phyloP scores from a whole-genome alignment of 2,113 vertebrate species.

The Mobula hypostoma region DNA sequence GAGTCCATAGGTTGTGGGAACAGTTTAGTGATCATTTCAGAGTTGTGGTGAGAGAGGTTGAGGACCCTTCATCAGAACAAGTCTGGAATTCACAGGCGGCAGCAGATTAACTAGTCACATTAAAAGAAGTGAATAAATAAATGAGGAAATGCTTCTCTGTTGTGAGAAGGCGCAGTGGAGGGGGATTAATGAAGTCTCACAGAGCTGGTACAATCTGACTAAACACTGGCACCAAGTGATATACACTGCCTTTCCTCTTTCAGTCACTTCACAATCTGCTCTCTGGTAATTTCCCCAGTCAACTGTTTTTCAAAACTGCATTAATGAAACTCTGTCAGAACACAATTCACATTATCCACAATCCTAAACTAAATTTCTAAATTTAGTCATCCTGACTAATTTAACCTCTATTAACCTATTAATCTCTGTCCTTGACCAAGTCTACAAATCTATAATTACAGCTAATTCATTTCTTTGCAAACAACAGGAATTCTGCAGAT shows the following conservation, averaged over 20 bases:
- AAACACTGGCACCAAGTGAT: not conserved
- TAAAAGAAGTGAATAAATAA: not conserved
- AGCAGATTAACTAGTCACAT: too few relatives aligned
- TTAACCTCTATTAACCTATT: constrained; percentile 26
- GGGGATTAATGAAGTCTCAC: not conserved
- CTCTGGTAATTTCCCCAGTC: not conserved
- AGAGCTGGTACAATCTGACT: not conserved
- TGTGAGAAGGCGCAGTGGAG: not conserved
- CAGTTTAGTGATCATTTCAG: too few relatives aligned
- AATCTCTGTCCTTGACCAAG: not conserved
- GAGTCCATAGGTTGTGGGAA: too few relatives aligned
- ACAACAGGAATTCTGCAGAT: too few relatives aligned
- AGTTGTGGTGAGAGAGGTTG: too few relatives aligned
- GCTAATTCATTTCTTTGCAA: not conserved
- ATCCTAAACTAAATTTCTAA: constrained; percentile 9
- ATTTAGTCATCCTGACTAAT: not conserved
- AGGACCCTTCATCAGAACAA: too few relatives aligned
- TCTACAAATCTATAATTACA: not conserved
- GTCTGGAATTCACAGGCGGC: too few relatives aligned
- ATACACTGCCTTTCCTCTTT: not conserved
- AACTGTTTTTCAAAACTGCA: not conserved
- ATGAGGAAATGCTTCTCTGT: not conserved
- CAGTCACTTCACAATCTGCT: not conserved
- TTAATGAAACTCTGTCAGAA: not conserved
- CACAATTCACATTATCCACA: not conserved